Evolutionary conservation across 2,113 vertebrate species (phyloP).

Genomic region (Barnardius zonarius): DNA sequence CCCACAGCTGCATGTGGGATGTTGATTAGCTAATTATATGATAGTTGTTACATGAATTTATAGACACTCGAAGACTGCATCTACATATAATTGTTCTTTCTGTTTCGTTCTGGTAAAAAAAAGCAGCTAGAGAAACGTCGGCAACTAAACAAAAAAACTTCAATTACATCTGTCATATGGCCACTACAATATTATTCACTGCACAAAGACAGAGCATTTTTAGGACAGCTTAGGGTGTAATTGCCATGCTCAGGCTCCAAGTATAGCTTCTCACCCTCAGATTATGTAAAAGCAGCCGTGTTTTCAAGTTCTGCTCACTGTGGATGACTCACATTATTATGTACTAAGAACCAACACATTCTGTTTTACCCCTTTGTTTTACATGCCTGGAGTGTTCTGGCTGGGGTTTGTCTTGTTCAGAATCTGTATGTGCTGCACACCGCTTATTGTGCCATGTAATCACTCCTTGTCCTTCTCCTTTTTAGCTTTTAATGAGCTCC

Average conservation of each 20-base stretch:
- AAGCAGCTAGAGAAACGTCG: background rate
- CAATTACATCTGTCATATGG: background rate
- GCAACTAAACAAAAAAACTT: background rate
- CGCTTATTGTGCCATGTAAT: background rate
- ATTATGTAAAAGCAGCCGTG: background rate
- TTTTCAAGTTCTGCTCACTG: background rate
- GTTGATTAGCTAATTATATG: constrained; percentile 21
- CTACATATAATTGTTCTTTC: constrained; percentile 9
- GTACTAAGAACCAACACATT: constrained; percentile 10
- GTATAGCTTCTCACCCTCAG: background rate
- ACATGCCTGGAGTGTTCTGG: background rate
- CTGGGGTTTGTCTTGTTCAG: background rate
- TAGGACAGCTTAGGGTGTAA: background rate
- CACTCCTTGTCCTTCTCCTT: background rate
- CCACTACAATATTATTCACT: background rate
- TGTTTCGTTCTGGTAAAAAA: background rate
- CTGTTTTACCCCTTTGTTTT: constrained; percentile 29
- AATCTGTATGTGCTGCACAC: background rate
- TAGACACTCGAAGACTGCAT: background rate
- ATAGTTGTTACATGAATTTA: constrained; percentile 1
- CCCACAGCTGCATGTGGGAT: constrained; percentile 43
- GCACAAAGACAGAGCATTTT: background rate
- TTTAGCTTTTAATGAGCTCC: constrained; percentile 7
- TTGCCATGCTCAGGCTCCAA: background rate
- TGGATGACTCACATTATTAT: constrained; percentile 5